Evolutionary conservation across 2,113 vertebrate species (phyloP), one percentile per base, ranked within the genome.

Genomic region (Gila orcuttii): DNA sequence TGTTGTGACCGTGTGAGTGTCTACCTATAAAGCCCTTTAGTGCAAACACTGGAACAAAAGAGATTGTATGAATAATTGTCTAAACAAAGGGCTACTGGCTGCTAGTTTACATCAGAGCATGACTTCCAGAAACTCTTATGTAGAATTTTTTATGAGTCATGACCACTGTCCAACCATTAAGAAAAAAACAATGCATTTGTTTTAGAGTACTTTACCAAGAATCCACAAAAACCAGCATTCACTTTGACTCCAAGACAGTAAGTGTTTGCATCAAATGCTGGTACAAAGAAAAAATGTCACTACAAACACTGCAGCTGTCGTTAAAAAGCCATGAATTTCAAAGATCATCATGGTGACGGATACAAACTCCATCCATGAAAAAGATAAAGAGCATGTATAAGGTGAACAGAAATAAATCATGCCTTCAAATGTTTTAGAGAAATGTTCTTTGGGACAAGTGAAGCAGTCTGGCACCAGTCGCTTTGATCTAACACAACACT

Each of bases 401-500:
- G 12, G 45, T 2, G 5, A 36, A 33, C 6, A 31, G 19, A 52
- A 10, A 69, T 28, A 82, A 69, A 82, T 68, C 28, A 33, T 82
- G 62, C 39, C 28, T 82, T 69, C 28, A 82, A 52, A 69, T 11
- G 0, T 33, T 52, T 69, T 45, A 47, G n/a, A 66, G 42, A 66
- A 66, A 47, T 64, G 59, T 50, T 66, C 33, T 82, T 31, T 68
- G 25, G 25, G 11, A 60, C 42, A 25, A 3, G 13, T 21, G 57
- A 80, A 25, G 25, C 25, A 68, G 59, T 47, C 33, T 79, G 36
- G 13, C 57, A 28, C 6, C 33, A 25, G 15, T 36, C 15, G 4
- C 80, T 82, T 82, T 82, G 80, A 82, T 82, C 45, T 55, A 13
- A 66, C 39, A 66, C 23, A 66, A 69, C 10, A 55, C 28, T 82